phyloP scores from a whole-genome alignment of 1,140 invertebrate genomes.

The Caenorhabditis brenneri region DNA sequence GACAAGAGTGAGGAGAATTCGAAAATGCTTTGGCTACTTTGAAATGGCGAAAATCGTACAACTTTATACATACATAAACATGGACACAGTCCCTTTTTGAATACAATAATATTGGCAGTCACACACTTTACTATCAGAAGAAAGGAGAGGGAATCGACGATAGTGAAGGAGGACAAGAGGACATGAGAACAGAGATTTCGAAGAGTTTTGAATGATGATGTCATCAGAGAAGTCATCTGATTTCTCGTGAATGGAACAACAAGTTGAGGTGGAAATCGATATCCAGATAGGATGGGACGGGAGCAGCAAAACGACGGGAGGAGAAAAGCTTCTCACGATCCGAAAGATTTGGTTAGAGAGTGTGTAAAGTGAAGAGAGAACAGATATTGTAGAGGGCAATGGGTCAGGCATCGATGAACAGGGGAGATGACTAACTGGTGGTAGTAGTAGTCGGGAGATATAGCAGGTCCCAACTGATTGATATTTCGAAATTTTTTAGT shows the following conservation, averaged over 20 bases:
- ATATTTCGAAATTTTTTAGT: constrained; percentile 9
- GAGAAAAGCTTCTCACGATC: constrained; percentile 21
- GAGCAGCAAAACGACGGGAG: not conserved
- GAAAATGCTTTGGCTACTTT: not conserved
- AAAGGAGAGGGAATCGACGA: not conserved
- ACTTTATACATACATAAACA: not conserved
- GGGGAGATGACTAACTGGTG: constrained; percentile 31
- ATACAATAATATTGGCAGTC: constrained; percentile 19
- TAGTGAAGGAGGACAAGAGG: not conserved
- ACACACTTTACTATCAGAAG: constrained; percentile 21
- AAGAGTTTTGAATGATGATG: too few species aligned
- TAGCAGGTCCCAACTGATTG: not conserved
- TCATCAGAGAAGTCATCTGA: constrained; percentile 30
- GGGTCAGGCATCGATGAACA: constrained; percentile 41
- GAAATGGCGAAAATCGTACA: not conserved
- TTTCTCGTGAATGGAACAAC: constrained; percentile 5
- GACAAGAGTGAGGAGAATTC: not conserved
- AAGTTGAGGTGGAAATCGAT: constrained; percentile 40
- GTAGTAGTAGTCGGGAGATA: too few species aligned
- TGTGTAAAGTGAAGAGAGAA: not conserved
- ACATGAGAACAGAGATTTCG: too few species aligned
- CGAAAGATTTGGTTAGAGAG: not conserved
- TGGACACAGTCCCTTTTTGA: not conserved
- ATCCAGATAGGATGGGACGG: constrained; percentile 35
- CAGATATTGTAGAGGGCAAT: constrained; percentile 10